phyloP scores from a whole-genome alignment of 2,888 invertebrate species.

The Drosophila pegasa region DNA sequence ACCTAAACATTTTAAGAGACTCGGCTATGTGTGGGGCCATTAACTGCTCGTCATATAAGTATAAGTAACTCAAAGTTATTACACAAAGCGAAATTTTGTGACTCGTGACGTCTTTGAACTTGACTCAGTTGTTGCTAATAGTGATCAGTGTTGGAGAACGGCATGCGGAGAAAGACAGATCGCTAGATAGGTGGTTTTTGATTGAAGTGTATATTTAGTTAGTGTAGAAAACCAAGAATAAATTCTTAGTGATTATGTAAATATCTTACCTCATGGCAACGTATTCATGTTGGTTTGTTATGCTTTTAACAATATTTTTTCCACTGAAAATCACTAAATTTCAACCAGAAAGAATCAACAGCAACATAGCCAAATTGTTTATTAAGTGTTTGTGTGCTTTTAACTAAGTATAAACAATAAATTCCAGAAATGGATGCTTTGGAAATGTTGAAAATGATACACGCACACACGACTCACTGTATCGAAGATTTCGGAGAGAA shows the following conservation, averaged over 20 bases:
- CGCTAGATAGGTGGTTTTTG: neutral
- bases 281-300: slow-evolving; percentile 59
- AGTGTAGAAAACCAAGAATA: slow-evolving; percentile 48
- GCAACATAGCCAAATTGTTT: slow-evolving; percentile 61
- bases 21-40: slow-evolving; percentile 52
- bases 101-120: slow-evolving; percentile 76
- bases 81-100: slow-evolving; percentile 63
- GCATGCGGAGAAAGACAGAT: neutral
- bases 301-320: slow-evolving; percentile 66
- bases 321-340: slow-evolving; percentile 61
- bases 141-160: slow-evolving; percentile 8
- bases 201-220: slow-evolving; percentile 26
- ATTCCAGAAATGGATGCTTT: slow-evolving; percentile 58
- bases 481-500: slow-evolving; percentile 2
- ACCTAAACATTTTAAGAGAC: slow-evolving; percentile 64
- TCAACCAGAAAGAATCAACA: slow-evolving; percentile 23
- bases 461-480: slow-evolving; percentile 17
- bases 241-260: slow-evolving; percentile 34
- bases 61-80: slow-evolving; percentile 37
- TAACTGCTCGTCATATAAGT: slow-evolving; percentile 61
- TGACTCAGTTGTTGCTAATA: slow-evolving; percentile 49
- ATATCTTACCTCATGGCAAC: slow-evolving; percentile 10
- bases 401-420: slow-evolving; percentile 64
- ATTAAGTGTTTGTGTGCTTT: slow-evolving; percentile 66
- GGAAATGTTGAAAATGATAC: slow-evolving; percentile 67